Evolutionary conservation across 2,797 vertebrate species (phyloP), one percentile per base, ranked within the genome.

Genomic region (Zalophus californianus): DNA sequence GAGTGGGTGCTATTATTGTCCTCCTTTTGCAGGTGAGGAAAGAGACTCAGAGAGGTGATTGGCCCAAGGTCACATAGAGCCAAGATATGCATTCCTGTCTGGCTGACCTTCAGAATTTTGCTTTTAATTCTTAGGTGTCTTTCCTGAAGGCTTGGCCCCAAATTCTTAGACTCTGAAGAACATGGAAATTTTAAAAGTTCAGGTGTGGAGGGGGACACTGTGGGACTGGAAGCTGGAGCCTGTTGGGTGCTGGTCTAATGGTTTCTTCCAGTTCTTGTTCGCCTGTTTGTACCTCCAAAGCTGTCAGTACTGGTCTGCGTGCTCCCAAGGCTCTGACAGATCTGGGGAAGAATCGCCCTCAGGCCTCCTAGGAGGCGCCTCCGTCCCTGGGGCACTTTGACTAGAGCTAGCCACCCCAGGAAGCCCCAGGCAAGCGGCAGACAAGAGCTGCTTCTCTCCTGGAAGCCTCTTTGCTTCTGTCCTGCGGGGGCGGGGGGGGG

Each of bases 401-500:
- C 52, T 48, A 23, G 70, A 64, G 15, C 48, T 58, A 3, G 23
- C 4, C 12, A 5, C 48, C 6, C 29, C n/a, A 20, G 29, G 23
- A 23, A 78, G 10, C 15, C 27, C 11, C 29, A 11, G 9, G 23
- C 73, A 75, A 48, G 44, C 25, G 4, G 15, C 72, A 29, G 14
- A 44, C 14, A 29, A 29, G 79, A 68, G 8, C 52, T 5, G 9
- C 3, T 48, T 68, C 92, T 32, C 5, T 8, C 50, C 86, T 8
- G 1, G 56, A 54, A 52, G 58, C 72, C 56, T 25, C 18, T 50
- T 20, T 54, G 73, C 75, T 79, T 77, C 72, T 56, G 78, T 27
- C 56, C 6, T 7, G 6, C 3, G n/a, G 11, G 0, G 13, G 25
- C 0, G 0, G 23, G 13, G 35, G 3, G 1, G 13, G 38, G 38